phyloP scores from a whole-genome alignment of 2,888 invertebrate species.

The Ectobius pallidus region DNA sequence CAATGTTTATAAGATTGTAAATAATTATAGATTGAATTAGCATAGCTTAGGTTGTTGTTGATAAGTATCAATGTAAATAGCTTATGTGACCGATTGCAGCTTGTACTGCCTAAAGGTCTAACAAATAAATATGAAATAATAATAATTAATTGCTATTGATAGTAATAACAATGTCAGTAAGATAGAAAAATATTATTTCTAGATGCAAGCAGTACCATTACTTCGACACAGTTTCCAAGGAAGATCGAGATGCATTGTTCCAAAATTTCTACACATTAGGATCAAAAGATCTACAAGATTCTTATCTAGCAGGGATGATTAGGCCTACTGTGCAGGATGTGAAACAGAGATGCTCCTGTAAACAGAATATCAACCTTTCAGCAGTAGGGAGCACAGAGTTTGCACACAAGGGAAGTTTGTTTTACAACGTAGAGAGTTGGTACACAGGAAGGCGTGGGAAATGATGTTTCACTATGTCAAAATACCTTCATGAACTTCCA shows the following conservation, averaged over 20 bases:
- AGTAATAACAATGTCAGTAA: not conserved
- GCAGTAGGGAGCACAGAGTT: no score
- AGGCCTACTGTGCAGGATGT: conserved; percentile 1
- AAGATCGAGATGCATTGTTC: not conserved
- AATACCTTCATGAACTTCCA: conserved; percentile 9
- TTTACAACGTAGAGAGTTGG: no score
- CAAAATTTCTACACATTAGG: not conserved
- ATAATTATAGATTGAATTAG: no score
- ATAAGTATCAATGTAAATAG: no score
- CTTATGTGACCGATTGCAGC: no score
- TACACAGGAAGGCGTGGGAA: not conserved
- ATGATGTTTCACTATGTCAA: conserved; percentile 12
- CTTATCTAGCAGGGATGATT: conserved; percentile 1
- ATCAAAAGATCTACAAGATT: not conserved
- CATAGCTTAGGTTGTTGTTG: no score
- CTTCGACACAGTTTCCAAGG: not conserved
- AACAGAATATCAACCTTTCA: no score
- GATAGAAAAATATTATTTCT: not conserved
- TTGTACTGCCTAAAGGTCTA: no score
- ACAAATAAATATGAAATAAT: not conserved
- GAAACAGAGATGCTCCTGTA: not conserved
- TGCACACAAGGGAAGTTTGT: no score
- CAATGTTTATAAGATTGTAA: no score
- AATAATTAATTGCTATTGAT: not conserved
- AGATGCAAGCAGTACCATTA: not conserved